Base-by-base conservation (phyloP, 2,113 vertebrate species). In the Phrynosoma blainvillii region DNA sequence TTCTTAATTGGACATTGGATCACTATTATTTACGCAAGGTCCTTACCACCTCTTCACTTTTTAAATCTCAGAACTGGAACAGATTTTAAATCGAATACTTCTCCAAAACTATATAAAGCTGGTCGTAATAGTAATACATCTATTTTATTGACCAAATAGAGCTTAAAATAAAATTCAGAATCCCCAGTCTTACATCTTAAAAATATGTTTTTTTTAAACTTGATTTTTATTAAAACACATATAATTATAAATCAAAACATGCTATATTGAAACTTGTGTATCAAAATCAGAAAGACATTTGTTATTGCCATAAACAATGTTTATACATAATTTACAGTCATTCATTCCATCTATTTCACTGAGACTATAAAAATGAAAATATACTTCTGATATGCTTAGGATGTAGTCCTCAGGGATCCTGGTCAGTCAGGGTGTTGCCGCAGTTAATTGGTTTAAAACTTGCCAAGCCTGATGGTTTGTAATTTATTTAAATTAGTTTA, bases 401-500 rank as follows among this genome's bases (percentile, higher is more conserved):
- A 30, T 78, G 59, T 47, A 59, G 11, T 62, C 40, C n/a, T 87
- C 21, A 12, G 23, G 11, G 4, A 23, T 71, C 10, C 20, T 70
- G 30, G 32, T 79, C 76, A 18, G 75, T 75, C 59, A 66, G 0
- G 75, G 1, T 20, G 30, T 56, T 4, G 40, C 47, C 1, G 66
- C 12, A 1, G 6, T 54, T 42, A 59, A 59, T 70, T 66, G 21
- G 30, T 80, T 82, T 66, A 62, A 20, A 87, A 92, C 82, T 91
- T 80, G 90, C 14, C 4, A 36, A 14, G 20, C n/a, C 65, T 40
- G 62, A 32, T 62, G 0, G 6, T 68, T 87, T n/a, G 32, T 74
- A 5, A 20, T 91, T 90, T 89, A 80, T 62, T 93, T 71, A 27
- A 80, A 84, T 84, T 85, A 74, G 47, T 74, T 32, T 81, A 21